Conservation (phyloP, 2,888 invertebrate species). For the Epinotia nisella region DNA sequence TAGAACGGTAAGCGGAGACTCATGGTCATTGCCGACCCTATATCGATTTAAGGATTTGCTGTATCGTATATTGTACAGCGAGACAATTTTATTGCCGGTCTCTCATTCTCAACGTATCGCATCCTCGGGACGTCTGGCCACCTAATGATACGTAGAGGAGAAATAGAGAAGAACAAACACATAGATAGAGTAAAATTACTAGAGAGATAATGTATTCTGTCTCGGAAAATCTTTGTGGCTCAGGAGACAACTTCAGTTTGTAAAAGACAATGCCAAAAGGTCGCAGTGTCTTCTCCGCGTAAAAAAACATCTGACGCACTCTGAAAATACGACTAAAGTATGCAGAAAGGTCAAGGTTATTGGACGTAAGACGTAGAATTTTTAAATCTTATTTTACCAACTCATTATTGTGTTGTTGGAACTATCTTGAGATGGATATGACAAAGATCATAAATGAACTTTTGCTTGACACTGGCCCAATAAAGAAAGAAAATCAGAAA, state of each 20-base stretch:
- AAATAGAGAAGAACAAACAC: too few relatives aligned
- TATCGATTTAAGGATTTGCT: too few relatives aligned
- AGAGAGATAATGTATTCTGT: neutral
- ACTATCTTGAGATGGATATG: neutral
- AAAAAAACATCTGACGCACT: conserved; percentile 9
- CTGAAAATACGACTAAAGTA: conserved; percentile 29
- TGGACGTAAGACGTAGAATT: neutral
- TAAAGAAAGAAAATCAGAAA: too few relatives aligned
- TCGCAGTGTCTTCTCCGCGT: neutral
- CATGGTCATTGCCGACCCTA: too few relatives aligned
- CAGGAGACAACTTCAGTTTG: neutral
- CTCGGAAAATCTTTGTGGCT: neutral
- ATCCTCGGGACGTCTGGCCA: too few relatives aligned
- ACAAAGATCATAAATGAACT: neutral
- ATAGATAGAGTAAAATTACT: neutral
- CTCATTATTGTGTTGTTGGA: neutral
- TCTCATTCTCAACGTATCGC: too few relatives aligned
- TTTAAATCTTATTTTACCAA: neutral
- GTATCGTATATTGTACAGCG: too few relatives aligned
- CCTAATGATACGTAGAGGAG: too few relatives aligned
- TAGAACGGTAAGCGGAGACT: too few relatives aligned
- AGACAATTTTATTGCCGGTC: too few relatives aligned
- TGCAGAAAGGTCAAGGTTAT: conserved; percentile 27
- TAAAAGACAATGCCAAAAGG: conserved; percentile 1
- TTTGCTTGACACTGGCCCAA: too few relatives aligned